Base-by-base conservation (phyloP, 2,797 vertebrate genomes). In the Hybognathus amarus region DNA sequence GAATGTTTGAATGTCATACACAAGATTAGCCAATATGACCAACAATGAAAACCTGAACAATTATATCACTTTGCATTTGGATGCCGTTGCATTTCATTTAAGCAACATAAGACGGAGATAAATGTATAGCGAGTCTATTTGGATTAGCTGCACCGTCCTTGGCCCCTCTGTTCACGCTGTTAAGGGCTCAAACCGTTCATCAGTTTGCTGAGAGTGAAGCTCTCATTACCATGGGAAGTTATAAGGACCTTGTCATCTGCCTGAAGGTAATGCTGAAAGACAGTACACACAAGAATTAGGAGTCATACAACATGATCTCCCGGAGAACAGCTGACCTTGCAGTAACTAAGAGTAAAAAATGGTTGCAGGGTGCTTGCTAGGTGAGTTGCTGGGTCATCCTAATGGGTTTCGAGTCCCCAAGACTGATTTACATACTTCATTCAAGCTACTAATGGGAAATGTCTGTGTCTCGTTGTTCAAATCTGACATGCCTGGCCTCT, bases 401-500 rank as follows among this genome's bases (percentile, higher is more conserved):
- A 84, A 80, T 85, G 42, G 74, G 64, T 73, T 82, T 17, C 20
- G 22, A 85, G 67, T 30, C 80, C 85, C 47, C 36, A 42, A 85
- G 79, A 86, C 69, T 85, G 85, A 87, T 89, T 83, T 87, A 81
- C 87, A 87, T 83, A 83, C 64, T 81, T 59, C 70, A 77, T 84
- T 79, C 67, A 24, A 50, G 77, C 77, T 67, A 59, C 71, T 88
- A 88, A 82, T 87, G 54, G 78, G 36, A 70, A 83, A 83, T 82
- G 59, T 36, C 69, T 88, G n/a, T 79, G 68, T 75, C 73, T 68
- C 54, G 5, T 86, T 91, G 91, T 91, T 89, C 89, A 80, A 80
- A 90, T 88, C 89, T 89, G 90, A 90, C 84, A 84, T 86, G 88
- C 83, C 87, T 77, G 81, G 90, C 84, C 84, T 88, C 80, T 85